Percentiles rank a stretch among this genome's conserved stretches.
These are phyloP conservation scores for Oikopleura albicans DNA, from an alignment of 23 tunicate genomes.

Conservation along the genomic window DNA sequence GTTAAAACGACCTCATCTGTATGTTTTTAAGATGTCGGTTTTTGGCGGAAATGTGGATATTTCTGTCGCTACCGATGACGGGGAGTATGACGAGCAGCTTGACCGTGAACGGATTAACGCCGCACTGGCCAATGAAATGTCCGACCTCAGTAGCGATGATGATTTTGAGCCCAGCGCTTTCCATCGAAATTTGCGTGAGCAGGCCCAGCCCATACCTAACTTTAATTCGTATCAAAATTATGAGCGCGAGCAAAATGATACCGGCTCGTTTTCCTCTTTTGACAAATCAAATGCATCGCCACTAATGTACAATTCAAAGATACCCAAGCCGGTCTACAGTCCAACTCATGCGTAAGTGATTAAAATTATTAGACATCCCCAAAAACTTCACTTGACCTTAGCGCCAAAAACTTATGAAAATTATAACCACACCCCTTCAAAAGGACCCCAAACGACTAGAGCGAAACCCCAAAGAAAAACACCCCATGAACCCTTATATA, in stretches of 20 bases:
- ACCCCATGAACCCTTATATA: too few species aligned
- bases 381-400: too few species aligned
- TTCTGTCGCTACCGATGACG: background rate
- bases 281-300: background rate
- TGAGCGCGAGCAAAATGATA: background rate
- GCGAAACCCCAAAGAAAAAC: too few species aligned
- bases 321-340: background rate
- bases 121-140: background rate
- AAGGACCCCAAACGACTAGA: too few species aligned
- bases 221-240: background rate
- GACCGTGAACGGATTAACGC: background rate
- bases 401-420: too few species aligned
- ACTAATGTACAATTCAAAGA: background rate
- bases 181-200: background rate
- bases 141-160: background rate
- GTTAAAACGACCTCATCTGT: too few species aligned
- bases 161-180: background rate
- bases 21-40: background rate
- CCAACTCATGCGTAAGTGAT: background rate
- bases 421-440: too few species aligned
- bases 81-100: background rate
- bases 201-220: background rate
- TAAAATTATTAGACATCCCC: background rate
- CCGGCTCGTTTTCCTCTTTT: background rate
- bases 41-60: constrained; percentile 10